Evolutionary conservation across 2,113 vertebrate genomes (phyloP), one percentile per base, ranked within the genome.

Genomic region (Leucoraja erinaceus): DNA sequence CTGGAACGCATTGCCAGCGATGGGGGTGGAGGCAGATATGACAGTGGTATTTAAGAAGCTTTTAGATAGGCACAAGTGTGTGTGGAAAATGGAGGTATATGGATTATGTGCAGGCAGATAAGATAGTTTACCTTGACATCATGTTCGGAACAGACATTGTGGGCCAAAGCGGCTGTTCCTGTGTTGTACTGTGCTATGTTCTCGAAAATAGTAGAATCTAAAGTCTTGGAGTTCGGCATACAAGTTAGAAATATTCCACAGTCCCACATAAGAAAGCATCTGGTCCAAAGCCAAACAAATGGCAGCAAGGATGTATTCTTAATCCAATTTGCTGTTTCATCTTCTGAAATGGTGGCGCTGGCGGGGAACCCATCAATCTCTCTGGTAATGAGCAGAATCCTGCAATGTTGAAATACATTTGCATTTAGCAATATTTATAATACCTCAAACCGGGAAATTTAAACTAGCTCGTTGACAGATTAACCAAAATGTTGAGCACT

Each of bases 401-500:
- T 91, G 38, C 38, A 18, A 72, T 54, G 68, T 47, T 91, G 66
- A 72, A 91, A 54, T 72, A 22, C 25, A 54, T 54, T 91, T 72
- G 66, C 33, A 72, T 72, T 20, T 54, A 1, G 10, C 70, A 72
- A 74, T 91, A 91, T 91, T 72, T 91, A 54, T 72, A 72, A 74
- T 91, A 38, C 31, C 66, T 72, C 68, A 72, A 28, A 33, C 70
- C 16, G 11, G 90, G 68, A 72, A 91, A 91, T 47, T 54, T 68
- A 91, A 91, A 72, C 38, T 25, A 91, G 68, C 31, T 91, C 33
- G 18, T 91, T 91, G 90, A 74, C 68, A 91, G 90, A 72, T 91
- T 91, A 72, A 54, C 66, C 59, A 72, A 91, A 91, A 72, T 22
- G 66, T 72, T 38, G 33, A 2, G 90, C 5, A 28, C 28, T 47